phyloP scores from a whole-genome alignment of 2,113 vertebrate species.

The Crotalus horridus region DNA sequence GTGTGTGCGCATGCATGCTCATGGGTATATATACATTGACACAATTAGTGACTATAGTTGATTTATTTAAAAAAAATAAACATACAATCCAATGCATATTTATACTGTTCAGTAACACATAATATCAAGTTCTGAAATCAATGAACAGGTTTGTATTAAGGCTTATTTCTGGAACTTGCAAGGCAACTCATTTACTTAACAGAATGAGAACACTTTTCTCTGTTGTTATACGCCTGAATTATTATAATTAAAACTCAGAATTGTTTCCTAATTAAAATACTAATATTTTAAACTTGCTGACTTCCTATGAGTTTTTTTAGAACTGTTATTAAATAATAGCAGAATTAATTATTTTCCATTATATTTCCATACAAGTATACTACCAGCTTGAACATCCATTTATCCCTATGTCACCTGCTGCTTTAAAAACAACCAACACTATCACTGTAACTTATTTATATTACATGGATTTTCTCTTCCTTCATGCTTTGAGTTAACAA shows the following conservation, averaged over 20 bases:
- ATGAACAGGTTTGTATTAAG: background rate
- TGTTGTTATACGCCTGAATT: background rate
- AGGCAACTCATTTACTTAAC: background rate
- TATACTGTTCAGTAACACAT: background rate
- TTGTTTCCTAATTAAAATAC: background rate
- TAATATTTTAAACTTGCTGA: background rate
- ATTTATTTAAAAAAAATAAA: background rate
- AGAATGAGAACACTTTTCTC: background rate
- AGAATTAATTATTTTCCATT: background rate
- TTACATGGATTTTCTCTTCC: background rate
- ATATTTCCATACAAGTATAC: background rate
- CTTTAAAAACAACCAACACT: background rate
- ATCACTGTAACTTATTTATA: background rate
- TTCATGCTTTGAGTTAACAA: background rate
- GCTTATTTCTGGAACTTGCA: background rate
- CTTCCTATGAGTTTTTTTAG: background rate
- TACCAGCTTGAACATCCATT: background rate
- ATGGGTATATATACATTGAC: background rate
- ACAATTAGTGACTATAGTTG: background rate
- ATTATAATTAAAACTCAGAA: background rate
- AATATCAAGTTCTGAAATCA: background rate
- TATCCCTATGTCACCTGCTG: background rate
- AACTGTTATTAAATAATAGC: background rate
- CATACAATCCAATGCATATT: background rate
- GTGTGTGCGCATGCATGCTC: accelerated